A percentile compares a stretch with the other conserved stretches of the same genome.
Conservation (phyloP, 2,797 vertebrate species). For the Benthosema pterotum region DNA sequence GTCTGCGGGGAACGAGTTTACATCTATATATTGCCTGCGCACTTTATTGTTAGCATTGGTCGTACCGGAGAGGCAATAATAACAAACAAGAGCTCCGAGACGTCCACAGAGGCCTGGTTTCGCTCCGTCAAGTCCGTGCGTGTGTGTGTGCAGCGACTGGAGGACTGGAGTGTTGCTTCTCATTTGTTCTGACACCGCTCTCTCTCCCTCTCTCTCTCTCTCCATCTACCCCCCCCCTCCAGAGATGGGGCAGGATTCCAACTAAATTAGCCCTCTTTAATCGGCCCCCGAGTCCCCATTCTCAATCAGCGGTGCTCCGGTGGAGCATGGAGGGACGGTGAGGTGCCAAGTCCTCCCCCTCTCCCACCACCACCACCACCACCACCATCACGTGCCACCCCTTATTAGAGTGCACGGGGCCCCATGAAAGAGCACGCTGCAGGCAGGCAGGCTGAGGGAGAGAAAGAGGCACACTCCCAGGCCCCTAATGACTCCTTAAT, state of each 20-base stretch:
- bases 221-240: conserved; percentile 5
- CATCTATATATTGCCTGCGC: conserved; percentile 18
- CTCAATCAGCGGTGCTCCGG: conserved; percentile 56
- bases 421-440: conserved; percentile 27
- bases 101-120: conserved; percentile 8
- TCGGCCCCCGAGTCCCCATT: conserved; percentile 28
- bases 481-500: conserved; percentile 75
- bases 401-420: conserved; percentile 43
- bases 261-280: conserved; percentile 53
- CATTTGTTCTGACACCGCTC: conserved; percentile 30
- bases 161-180: conserved; percentile 39
- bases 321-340: conserved; percentile 40
- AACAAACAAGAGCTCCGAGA: conserved; percentile 42
- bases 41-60: conserved; percentile 21
- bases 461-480: conserved; percentile 58
- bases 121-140: conserved; percentile 17
- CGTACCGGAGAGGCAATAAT: conserved; percentile 31
- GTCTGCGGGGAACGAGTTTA: conserved; percentile 35
- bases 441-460: conserved; percentile 24
- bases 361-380: too few relatives aligned
- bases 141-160: conserved; percentile 5
- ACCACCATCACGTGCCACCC: conserved; percentile 45
- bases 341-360: conserved; percentile 41
- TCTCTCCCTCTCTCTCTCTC: not conserved
- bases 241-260: conserved; percentile 17